Evolutionary conservation across 2,113 vertebrate genomes (phyloP).

Genomic region (Anoura caudifer): DNA sequence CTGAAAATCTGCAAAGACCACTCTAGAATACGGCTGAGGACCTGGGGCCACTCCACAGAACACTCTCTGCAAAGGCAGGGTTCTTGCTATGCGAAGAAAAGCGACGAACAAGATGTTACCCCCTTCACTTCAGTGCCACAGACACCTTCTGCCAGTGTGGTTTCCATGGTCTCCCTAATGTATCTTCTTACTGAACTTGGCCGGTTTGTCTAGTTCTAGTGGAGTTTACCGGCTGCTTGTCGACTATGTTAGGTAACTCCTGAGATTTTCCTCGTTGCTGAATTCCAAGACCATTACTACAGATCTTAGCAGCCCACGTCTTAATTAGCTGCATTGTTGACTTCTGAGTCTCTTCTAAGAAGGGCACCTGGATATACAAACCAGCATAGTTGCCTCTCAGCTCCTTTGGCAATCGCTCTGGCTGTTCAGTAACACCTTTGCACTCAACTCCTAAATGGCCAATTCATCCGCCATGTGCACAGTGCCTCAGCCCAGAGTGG

Average conservation of each 20-base stretch:
- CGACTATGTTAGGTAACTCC: not conserved
- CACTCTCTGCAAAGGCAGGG: not conserved
- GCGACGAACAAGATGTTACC: not conserved
- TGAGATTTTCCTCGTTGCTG: not conserved
- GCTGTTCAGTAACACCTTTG: not conserved
- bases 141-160: not conserved
- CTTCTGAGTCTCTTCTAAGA: not conserved
- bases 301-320: not conserved
- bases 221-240: not conserved
- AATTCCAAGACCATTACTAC: not conserved
- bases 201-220: not conserved
- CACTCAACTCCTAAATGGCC: not conserved
- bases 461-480: not conserved
- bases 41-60: not conserved
- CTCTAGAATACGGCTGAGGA: not conserved
- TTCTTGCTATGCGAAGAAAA: not conserved
- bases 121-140: not conserved
- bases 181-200: not conserved
- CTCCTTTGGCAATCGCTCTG: not conserved
- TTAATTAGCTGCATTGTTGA: not conserved
- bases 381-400: not conserved
- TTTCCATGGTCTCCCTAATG: not conserved
- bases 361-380: not conserved
- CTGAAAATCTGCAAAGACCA: not conserved
- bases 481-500: not conserved